Conservation (phyloP, 2,888 invertebrate species). For the Pyrrhia umbra region DNA sequence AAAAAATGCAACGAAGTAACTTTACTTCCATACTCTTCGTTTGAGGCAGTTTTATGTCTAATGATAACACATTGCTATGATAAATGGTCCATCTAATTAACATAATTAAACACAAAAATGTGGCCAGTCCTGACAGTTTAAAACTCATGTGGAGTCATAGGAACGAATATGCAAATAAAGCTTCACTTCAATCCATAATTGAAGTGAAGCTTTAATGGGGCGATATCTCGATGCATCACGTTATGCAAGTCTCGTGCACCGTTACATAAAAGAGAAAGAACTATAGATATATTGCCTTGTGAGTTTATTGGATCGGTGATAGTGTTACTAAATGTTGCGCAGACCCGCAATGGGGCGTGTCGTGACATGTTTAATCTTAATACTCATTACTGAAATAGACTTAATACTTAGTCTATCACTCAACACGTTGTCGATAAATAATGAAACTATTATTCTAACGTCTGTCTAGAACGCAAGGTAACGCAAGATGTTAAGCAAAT, state of each 20-base stretch:
- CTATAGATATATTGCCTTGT: conserved; percentile 53
- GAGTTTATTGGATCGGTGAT: conserved; percentile 56
- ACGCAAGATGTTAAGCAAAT: background rate
- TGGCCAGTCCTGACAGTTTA: background rate
- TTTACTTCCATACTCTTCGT: background rate
- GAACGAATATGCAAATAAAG: conserved; percentile 40
- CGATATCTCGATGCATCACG: conserved; percentile 47
- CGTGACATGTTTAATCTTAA: conserved; percentile 59
- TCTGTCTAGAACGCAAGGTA: background rate
- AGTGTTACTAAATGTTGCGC: conserved; percentile 54
- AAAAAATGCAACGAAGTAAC: background rate
- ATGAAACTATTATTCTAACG: conserved; percentile 34
- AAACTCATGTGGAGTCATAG: conserved; percentile 22
- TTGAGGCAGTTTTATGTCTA: background rate
- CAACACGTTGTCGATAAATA: conserved; percentile 44
- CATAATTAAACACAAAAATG: conserved; percentile 1
- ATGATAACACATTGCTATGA: background rate
- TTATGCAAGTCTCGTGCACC: conserved; percentile 58
- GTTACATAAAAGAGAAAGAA: conserved; percentile 63
- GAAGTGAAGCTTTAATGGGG: conserved; percentile 38
- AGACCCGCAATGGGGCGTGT: conserved; percentile 48
- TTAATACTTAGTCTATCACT: conserved; percentile 48
- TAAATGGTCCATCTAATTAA: background rate
- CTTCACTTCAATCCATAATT: conserved; percentile 30
- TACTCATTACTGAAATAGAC: conserved; percentile 60